Evolutionary conservation across 2,888 invertebrate species (phyloP), one percentile per base, ranked within the genome.

Genomic region (Poecilobothrus nobilitatus): DNA sequence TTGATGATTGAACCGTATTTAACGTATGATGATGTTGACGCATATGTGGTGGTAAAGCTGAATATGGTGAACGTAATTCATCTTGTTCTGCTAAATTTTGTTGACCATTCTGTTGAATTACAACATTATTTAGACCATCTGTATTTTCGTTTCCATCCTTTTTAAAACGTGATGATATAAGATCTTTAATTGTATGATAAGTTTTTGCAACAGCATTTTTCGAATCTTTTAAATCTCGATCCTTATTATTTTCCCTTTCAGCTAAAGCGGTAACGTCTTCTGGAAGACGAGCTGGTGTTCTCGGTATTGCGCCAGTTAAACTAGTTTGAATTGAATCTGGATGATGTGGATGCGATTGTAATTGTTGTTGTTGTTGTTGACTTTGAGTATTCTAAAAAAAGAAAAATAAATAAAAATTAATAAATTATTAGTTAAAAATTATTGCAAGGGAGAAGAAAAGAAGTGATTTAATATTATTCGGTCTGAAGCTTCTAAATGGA

Each of bases 151-250:
- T 84, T 63, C 74, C 73, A 33, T 87, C 87, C 76, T 81, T 87
- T 75, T 89, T 89, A 79, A 92, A 91, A 76, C 89, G 87, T 78
- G 89, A 91, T 27, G 91, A 91, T 77, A 92, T 91, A 85, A 92
- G 90, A 76, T 91, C 91, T 83, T 91, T 91, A 71, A 92, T 86
- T 6, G 91, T 91, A 78, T 92, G 89, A 77, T 91, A 91, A 0
- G 91, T 91, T 81, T 91, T 89, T 65, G 89, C 88, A 70, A 90
- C 87, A n/a, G 89, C 87, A 78, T 89, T 84, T 78, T 86, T 74
- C 21, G 69, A 68, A 22, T 72, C 73, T 66, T 72, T 73, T 0
- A 84, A 83, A 74, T 86, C 86, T 1, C 85, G 83, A 74, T 86
- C 86, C 76, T 84, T 83, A 20, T 84, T 84, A 68, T 87, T 76